A percentile compares a stretch with the other conserved stretches of the same genome.
Evolutionary conservation across 1,140 invertebrate species (phyloP).

Genomic region (Scaptomyza pallida): DNA sequence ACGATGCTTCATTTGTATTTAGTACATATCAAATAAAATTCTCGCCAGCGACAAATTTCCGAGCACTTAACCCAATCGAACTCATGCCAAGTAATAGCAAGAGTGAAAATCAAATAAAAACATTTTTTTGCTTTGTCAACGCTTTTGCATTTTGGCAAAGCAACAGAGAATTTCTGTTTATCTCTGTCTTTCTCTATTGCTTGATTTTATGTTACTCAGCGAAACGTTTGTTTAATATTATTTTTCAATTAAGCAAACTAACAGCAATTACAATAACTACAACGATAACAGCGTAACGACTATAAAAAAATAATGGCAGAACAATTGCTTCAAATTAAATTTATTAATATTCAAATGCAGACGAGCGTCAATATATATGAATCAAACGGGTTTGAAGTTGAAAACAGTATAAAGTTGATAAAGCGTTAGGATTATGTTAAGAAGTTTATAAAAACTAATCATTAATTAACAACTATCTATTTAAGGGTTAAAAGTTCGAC

Average conservation of each 20-base stretch:
- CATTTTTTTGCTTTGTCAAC: constrained; percentile 6
- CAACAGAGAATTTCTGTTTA: constrained; percentile 26
- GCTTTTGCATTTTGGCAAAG: constrained; percentile 49
- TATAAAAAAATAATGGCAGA: background rate
- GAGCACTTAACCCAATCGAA: constrained; percentile 9
- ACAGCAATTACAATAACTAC: constrained; percentile 48
- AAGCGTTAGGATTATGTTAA: too few relatives aligned
- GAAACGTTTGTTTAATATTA: constrained; percentile 48
- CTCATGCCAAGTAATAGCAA: constrained; percentile 13
- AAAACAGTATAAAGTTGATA: too few relatives aligned
- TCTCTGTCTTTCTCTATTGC: background rate
- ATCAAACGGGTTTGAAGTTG: too few relatives aligned
- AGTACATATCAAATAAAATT: background rate
- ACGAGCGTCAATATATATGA: constrained; percentile 43
- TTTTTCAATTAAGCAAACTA: constrained; percentile 60
- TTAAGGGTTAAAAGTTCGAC: background rate
- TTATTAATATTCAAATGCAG: constrained; percentile 53
- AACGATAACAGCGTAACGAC: constrained; percentile 15
- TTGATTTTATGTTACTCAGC: background rate
- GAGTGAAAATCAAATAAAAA: constrained; percentile 17
- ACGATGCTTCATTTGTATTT: background rate
- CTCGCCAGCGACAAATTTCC: background rate
- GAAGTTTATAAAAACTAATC: background rate
- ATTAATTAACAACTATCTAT: background rate
- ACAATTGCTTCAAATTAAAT: constrained; percentile 35